Percentiles rank a stretch among this genome's conserved stretches.
Evolutionary conservation across 2,797 vertebrate genomes (phyloP).

Genomic region (Amazona ochrocephala): DNA sequence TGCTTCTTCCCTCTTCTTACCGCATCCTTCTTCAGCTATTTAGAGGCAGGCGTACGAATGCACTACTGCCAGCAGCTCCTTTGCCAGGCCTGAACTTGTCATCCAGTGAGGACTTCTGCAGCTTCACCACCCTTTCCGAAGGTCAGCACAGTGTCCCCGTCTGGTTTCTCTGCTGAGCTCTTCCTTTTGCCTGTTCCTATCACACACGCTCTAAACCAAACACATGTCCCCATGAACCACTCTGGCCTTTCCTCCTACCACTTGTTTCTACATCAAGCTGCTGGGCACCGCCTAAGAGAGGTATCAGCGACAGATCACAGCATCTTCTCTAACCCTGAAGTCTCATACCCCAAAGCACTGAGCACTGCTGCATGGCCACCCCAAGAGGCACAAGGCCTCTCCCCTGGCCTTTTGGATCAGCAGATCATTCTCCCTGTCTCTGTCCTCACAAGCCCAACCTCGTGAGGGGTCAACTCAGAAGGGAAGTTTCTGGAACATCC

Average conservation of each 20-base stretch:
- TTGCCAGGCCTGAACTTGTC: background rate
- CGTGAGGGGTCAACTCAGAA: fast-evolving
- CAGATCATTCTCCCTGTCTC: background rate
- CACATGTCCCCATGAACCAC: background rate
- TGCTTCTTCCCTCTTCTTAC: background rate
- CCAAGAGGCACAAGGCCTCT: background rate
- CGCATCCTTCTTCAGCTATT: fast-evolving
- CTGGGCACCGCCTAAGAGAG: background rate
- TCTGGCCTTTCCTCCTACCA: background rate
- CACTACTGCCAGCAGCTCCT: background rate
- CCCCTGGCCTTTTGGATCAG: background rate
- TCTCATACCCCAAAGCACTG: background rate
- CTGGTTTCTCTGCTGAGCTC: background rate
- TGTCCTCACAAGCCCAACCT: fast-evolving
- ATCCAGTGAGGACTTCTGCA: background rate
- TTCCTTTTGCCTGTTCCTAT: background rate
- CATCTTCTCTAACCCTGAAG: background rate
- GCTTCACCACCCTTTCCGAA: background rate
- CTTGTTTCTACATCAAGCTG: background rate
- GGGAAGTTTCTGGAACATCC: background rate
- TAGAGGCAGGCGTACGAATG: background rate
- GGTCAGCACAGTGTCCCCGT: background rate
- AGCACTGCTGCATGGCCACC: background rate
- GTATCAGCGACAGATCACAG: fast-evolving
- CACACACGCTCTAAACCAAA: background rate